Evolutionary conservation across 2,888 invertebrate genomes (phyloP).

Genomic region (Oxytorus armatus): DNA sequence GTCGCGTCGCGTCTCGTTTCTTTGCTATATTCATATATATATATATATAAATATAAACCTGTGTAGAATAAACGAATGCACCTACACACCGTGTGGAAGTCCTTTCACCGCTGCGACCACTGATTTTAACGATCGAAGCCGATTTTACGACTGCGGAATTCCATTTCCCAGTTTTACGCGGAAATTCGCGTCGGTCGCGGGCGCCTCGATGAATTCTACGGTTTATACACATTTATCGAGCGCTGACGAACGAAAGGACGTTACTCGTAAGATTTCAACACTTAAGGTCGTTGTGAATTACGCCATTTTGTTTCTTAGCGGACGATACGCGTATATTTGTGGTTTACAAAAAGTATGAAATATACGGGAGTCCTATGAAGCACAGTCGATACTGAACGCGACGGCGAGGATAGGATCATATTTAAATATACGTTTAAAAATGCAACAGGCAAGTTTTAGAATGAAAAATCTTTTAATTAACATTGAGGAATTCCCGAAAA

Average conservation of each 20-base stretch:
- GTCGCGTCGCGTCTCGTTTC: conserved; percentile 16
- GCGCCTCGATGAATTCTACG: not conserved
- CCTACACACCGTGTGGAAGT: conserved; percentile 21
- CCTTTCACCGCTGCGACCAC: conserved; percentile 54
- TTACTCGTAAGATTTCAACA: not conserved
- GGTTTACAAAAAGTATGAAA: not conserved
- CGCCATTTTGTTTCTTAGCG: no score
- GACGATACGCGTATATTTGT: no score
- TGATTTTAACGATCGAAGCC: conserved; percentile 66
- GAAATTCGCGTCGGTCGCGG: conserved; percentile 41
- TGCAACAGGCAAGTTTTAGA: no score
- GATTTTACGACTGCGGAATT: conserved; percentile 65
- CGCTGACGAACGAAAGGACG: not conserved
- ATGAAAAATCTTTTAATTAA: no score
- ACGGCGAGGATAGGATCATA: no score
- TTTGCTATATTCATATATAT: no score
- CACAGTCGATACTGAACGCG: no score
- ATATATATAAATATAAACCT: not conserved
- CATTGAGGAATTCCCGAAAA: no score
- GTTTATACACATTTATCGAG: not conserved
- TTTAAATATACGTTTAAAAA: no score
- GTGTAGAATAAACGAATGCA: conserved; percentile 36
- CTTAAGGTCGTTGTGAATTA: not conserved
- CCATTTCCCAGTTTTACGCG: conserved; percentile 60
- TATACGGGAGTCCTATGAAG: not conserved